These are phyloP conservation scores for Patella vulgata DNA, from an alignment of 1,140 invertebrate species.

Conservation along the genomic window DNA sequence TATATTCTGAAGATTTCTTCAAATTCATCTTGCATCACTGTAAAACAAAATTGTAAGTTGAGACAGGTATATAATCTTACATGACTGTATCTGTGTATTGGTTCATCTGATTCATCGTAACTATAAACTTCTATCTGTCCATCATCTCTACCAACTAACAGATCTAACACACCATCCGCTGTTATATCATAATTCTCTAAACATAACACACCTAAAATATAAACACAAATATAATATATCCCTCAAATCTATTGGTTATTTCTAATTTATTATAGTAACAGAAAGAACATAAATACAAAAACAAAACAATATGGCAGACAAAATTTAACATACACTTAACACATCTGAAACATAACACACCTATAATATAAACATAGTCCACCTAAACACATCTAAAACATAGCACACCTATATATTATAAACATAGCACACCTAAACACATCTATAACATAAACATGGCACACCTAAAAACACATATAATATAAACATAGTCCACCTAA, in stretches of 20 bases:
- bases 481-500: too few relatives aligned
- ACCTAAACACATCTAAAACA: too few relatives aligned
- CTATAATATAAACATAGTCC: too few relatives aligned
- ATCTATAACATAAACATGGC: too few relatives aligned
- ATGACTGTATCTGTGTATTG: conserved; percentile 66
- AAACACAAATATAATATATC: conserved; percentile 5
- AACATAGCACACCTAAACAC: too few relatives aligned
- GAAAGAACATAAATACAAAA: neutral
- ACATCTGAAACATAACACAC: too few relatives aligned
- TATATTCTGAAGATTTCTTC: too few relatives aligned
- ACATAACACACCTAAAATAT: conserved; percentile 70
- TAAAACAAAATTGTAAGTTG: conserved; percentile 1
- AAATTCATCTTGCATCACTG: conserved; percentile 82
- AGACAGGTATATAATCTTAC: conserved; percentile 32
- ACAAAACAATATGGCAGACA: neutral
- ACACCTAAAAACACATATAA: too few relatives aligned
- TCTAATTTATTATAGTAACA: neutral
- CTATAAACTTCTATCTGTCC: conserved; percentile 73
- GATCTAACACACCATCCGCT: conserved; percentile 72
- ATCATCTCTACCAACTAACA: conserved; percentile 78
- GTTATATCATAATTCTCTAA: conserved; percentile 78
- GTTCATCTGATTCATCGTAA: conserved; percentile 74
- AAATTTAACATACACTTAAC: neutral
- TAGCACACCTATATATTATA: too few relatives aligned
- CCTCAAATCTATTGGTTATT: too few relatives aligned